These are phyloP conservation scores for Panopea generosa DNA, from an alignment of 2,888 invertebrate genomes.

Conservation along the genomic window DNA sequence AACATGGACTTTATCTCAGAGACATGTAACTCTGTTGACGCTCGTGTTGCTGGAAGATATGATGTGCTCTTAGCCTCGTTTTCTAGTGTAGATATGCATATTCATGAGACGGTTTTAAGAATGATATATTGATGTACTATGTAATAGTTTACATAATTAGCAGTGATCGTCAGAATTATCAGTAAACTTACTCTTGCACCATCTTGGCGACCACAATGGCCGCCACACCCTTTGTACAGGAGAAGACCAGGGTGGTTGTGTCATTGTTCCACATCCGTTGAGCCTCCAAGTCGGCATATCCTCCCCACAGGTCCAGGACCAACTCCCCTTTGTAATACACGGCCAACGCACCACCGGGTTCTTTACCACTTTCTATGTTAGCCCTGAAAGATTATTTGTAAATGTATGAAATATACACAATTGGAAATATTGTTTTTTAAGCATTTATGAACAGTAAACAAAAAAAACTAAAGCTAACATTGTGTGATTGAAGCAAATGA, in stretches of 20 bases:
- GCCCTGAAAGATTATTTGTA: slow-evolving; percentile 1
- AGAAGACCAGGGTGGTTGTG: slow-evolving; percentile 74
- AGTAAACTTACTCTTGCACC: slow-evolving; percentile 83
- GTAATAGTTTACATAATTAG: no score
- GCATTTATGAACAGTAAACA: no score
- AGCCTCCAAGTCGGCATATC: slow-evolving; percentile 79
- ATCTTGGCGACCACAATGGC: slow-evolving; percentile 80
- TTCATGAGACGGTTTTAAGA: no score
- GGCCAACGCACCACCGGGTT: slow-evolving; percentile 77
- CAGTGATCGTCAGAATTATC: no score
- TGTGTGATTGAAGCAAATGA: no score
- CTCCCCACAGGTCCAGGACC: slow-evolving; percentile 82
- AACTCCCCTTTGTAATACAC: slow-evolving; percentile 78
- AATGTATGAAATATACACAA: neutral
- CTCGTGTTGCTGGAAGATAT: no score
- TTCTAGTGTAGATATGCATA: no score
- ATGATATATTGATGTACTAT: no score
- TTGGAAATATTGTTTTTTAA: neutral
- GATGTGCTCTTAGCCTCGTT: no score
- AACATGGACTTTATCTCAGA: no score
- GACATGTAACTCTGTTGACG: no score
- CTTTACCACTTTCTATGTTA: slow-evolving; percentile 64
- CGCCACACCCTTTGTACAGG: slow-evolving; percentile 75
- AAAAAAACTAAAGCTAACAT: no score
- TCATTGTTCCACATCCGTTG: slow-evolving; percentile 74